Evolutionary conservation across 2,888 invertebrate species (phyloP).

Genomic region (Lobophora halterata): DNA sequence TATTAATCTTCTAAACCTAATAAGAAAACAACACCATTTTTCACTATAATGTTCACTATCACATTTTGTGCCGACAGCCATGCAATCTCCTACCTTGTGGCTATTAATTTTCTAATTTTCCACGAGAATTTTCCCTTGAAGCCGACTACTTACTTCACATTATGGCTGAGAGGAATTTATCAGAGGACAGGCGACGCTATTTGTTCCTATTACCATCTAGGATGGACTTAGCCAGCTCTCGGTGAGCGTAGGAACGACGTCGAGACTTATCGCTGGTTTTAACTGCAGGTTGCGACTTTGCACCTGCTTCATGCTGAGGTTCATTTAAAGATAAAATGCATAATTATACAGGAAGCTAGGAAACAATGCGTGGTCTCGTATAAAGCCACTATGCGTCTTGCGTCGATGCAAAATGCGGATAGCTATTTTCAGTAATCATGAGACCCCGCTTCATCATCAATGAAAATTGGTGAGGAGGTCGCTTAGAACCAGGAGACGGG

Average conservation of each 20-base stretch:
- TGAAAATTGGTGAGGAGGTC: too few species aligned
- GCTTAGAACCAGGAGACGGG: too few species aligned
- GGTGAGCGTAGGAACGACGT: slow-evolving; percentile 4
- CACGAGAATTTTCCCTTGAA: slow-evolving; percentile 30
- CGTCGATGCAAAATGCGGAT: too few species aligned
- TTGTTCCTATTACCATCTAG: slow-evolving; percentile 44
- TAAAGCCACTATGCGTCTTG: too few species aligned
- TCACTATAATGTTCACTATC: slow-evolving; percentile 32
- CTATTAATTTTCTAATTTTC: slow-evolving; percentile 34
- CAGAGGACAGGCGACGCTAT: slow-evolving; percentile 38
- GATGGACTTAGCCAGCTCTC: slow-evolving; percentile 17
- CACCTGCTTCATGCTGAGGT: too few species aligned
- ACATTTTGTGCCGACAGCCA: slow-evolving; percentile 28
- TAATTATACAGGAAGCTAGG: too few species aligned
- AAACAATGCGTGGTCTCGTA: too few species aligned
- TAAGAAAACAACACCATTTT: slow-evolving; percentile 33
- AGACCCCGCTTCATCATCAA: too few species aligned
- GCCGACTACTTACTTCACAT: slow-evolving; percentile 39
- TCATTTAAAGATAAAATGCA: too few species aligned
- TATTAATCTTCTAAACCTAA: slow-evolving; percentile 25
- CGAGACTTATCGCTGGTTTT: slow-evolving; percentile 11
- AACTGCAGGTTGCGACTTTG: slow-evolving; percentile 5
- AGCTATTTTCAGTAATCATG: too few species aligned
- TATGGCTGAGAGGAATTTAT: slow-evolving; percentile 45
- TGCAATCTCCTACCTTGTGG: slow-evolving; percentile 33